phyloP scores from a whole-genome alignment of 2,797 vertebrate species.

The Natrix natrix region DNA sequence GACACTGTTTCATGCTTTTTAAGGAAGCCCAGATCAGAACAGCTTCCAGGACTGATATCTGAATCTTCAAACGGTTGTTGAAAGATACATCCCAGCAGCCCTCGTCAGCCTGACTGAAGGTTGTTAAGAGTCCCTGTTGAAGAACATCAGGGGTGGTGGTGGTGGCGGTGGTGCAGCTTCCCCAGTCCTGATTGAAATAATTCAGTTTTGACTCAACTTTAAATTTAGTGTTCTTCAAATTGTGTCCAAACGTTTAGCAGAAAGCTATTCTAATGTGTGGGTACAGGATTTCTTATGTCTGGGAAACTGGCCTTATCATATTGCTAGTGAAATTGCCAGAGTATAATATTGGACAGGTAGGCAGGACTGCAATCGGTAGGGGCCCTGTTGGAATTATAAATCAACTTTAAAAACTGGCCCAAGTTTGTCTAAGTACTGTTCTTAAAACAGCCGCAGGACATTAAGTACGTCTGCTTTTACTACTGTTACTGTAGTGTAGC shows the following conservation, averaged over 20 bases:
- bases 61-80: not conserved
- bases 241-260: not conserved
- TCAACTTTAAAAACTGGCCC: not conserved
- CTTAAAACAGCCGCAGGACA: not conserved
- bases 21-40: no score
- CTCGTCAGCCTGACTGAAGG: not conserved
- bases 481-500: not conserved
- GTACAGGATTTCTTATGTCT: not conserved
- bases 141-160: not conserved
- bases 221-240: not conserved
- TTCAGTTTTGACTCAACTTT: not conserved
- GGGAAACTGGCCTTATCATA: not conserved
- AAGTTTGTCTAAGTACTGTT: not conserved
- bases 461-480: not conserved
- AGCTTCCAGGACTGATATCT: no score
- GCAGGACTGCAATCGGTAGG: not conserved
- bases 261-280: not conserved
- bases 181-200: not conserved
- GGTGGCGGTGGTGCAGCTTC: not conserved
- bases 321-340: not conserved
- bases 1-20: no score
- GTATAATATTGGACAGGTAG: not conserved
- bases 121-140: not conserved
- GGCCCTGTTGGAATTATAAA: not conserved
- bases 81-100: not conserved